Evolutionary conservation across 53 echinoderm and acorn worm species (phyloP).

Genomic region (Echinarachnius parma): DNA sequence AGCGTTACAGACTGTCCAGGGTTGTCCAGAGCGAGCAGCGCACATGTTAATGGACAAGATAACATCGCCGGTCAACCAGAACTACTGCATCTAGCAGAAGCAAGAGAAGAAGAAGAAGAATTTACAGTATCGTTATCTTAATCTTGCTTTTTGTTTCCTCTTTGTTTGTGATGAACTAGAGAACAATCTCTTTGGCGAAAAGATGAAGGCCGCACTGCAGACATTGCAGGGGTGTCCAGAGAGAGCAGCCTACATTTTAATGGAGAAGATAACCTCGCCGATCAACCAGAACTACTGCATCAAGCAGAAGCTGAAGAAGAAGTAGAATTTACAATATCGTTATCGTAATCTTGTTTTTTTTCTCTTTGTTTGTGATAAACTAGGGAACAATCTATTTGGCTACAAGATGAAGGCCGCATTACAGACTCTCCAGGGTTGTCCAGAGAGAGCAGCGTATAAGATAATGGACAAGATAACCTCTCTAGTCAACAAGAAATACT

Average conservation of each 20-base stretch:
- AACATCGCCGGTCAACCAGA: slow-evolving; percentile 52
- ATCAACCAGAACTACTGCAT: slow-evolving; percentile 64
- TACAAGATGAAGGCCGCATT: slow-evolving; percentile 61
- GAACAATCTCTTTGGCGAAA: slow-evolving; percentile 74
- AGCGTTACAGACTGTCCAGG: slow-evolving; percentile 57
- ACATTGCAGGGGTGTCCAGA: slow-evolving; percentile 58
- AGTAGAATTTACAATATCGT: too few species aligned
- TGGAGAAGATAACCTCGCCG: slow-evolving; percentile 73
- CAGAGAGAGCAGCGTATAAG: slow-evolving; percentile 67
- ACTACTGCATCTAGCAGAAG: slow-evolving; percentile 76
- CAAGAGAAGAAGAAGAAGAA: too few species aligned
- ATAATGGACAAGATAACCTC: slow-evolving; percentile 83
- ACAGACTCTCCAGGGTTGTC: slow-evolving; percentile 49
- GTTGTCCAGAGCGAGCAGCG: slow-evolving; percentile 52
- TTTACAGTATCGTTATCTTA: too few species aligned
- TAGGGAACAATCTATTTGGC: slow-evolving; percentile 76
- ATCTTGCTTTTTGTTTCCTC: too few species aligned
- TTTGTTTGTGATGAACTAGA: too few species aligned
- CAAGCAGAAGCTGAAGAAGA: too few species aligned
- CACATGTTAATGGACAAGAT: slow-evolving; percentile 89
- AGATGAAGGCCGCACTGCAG: slow-evolving; percentile 54
- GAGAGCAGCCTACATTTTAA: slow-evolving; percentile 71
- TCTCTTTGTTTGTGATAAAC: too few species aligned
- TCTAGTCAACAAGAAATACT: slow-evolving; percentile 58
- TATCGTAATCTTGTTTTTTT: too few species aligned